Conservation (phyloP, 2,113 vertebrate species). For the Onychostruthus taczanowskii region DNA sequence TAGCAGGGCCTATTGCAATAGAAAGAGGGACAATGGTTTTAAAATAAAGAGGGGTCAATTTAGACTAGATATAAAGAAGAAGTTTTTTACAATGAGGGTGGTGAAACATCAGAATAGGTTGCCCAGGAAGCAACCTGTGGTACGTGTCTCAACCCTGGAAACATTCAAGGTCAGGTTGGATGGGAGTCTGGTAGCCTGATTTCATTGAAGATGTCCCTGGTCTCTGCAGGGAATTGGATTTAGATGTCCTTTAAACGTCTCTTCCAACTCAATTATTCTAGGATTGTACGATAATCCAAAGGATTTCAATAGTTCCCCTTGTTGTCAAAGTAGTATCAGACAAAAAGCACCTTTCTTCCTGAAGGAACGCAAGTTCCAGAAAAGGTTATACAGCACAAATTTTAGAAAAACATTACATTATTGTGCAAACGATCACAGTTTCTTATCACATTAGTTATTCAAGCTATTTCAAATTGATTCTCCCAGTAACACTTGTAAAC, state of each 20-base stretch:
- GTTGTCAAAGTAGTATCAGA: neutral
- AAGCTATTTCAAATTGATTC: slow-evolving; percentile 18
- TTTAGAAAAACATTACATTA: slow-evolving; percentile 2
- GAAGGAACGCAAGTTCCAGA: neutral
- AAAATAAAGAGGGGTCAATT: neutral
- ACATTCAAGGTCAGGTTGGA: neutral
- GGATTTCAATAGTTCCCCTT: neutral
- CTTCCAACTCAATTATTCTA: neutral
- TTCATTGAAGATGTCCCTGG: neutral
- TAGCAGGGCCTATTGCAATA: neutral
- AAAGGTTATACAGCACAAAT: neutral
- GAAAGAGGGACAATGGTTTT: neutral
- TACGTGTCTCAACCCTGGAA: neutral
- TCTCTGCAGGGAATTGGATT: neutral
- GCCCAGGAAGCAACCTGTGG: neutral
- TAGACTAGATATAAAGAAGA: neutral
- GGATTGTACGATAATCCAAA: neutral
- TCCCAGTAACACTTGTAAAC: slow-evolving; percentile 5
- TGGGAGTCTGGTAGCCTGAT: neutral
- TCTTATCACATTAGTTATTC: neutral
- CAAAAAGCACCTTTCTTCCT: neutral
- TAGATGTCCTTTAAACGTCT: neutral
- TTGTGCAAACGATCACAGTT: neutral
- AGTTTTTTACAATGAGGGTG: neutral
- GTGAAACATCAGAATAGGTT: neutral